Percentiles rank a stretch among this genome's conserved stretches.
phyloP scores from a whole-genome alignment of 2,113 vertebrate species.

The Formicarius rufipectus region DNA sequence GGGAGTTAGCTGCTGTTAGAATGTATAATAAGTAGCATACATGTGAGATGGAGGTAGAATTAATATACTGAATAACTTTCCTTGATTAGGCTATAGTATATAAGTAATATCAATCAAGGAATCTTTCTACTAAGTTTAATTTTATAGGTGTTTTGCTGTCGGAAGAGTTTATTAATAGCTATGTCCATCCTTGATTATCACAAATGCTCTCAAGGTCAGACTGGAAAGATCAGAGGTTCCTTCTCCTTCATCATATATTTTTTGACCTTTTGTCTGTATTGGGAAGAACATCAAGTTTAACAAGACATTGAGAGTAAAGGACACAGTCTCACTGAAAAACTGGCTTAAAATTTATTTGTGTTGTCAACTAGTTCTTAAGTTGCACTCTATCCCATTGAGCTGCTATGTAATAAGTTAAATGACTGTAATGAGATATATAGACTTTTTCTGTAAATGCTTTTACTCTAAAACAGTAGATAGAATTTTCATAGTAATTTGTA shows the following conservation, averaged over 20 bases:
- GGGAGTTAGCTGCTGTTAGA: neutral
- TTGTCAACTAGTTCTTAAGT: neutral
- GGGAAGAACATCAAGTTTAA: neutral
- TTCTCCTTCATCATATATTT: neutral
- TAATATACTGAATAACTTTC: constrained; percentile 17
- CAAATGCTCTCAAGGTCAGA: neutral
- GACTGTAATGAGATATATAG: neutral
- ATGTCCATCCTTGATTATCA: neutral
- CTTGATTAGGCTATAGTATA: constrained; percentile 42
- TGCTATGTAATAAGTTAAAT: neutral
- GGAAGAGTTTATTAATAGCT: neutral
- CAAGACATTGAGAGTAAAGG: neutral
- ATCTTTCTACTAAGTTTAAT: neutral
- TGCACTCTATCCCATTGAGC: neutral
- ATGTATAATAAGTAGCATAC: neutral
- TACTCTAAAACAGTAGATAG: neutral
- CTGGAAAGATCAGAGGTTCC: neutral
- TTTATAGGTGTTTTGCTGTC: neutral
- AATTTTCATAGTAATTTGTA: neutral
- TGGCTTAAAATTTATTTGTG: neutral
- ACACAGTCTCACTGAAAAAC: neutral
- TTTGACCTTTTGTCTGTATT: neutral
- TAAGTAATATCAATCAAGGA: constrained; percentile 21
- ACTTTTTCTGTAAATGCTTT: neutral
- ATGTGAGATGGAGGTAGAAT: constrained; percentile 23